Conservation (phyloP, 1,140 invertebrate species). For the Bombus waltoni region DNA sequence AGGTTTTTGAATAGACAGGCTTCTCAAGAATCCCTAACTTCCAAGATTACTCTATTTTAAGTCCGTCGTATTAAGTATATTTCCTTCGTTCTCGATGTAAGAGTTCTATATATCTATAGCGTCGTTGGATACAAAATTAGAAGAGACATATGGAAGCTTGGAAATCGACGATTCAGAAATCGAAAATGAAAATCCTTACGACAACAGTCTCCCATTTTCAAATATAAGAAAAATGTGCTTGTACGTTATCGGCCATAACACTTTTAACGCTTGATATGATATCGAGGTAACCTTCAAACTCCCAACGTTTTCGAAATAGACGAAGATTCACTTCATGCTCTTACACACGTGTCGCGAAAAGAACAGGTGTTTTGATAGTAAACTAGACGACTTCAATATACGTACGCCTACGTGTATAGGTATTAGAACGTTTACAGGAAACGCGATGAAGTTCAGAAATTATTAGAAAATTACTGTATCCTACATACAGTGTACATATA, state of each 20-base stretch:
- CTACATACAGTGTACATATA: too few species aligned
- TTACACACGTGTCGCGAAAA: not conserved
- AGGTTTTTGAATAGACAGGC: too few species aligned
- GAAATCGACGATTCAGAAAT: not conserved
- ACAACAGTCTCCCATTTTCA: not conserved
- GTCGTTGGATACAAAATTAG: not conserved
- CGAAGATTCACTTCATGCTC: not conserved
- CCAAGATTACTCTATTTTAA: too few species aligned
- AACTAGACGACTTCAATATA: not conserved
- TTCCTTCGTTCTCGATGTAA: too few species aligned
- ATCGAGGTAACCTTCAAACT: not conserved
- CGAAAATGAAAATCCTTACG: not conserved
- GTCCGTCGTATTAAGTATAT: too few species aligned
- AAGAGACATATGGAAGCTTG: not conserved
- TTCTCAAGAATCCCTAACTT: too few species aligned
- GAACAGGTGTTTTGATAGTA: not conserved
- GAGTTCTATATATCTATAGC: not conserved
- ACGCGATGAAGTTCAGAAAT: not conserved
- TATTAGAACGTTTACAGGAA: not conserved
- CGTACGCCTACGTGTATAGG: not conserved
- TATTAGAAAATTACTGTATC: not conserved
- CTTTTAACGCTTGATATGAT: conserved; percentile 3
- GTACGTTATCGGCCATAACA: not conserved
- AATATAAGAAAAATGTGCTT: not conserved
- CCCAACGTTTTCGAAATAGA: not conserved